Conservation (phyloP, 1,140 invertebrate species). For the Andricus grossulariae region DNA sequence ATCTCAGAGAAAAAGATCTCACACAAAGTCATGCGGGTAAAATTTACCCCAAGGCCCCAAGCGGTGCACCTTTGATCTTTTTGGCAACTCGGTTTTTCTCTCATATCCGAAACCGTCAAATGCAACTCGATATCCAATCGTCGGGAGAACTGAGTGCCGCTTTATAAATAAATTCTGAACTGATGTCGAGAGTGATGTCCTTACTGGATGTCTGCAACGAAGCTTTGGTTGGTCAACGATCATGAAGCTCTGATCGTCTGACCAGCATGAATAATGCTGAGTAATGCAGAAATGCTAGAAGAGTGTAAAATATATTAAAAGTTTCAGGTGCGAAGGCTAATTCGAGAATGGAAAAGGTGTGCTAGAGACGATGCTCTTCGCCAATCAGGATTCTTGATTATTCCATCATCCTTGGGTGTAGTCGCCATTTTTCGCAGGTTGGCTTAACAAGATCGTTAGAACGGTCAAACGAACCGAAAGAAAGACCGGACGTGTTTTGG, state of each 20-base stretch:
- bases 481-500: conserved; percentile 22
- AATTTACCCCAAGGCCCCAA: conserved; percentile 54
- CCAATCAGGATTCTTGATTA: not conserved
- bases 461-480: conserved; percentile 15
- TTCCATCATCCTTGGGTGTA: not conserved
- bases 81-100: conserved; percentile 54
- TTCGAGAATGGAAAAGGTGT: not conserved
- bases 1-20: conserved; percentile 11
- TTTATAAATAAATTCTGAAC: too few relatives aligned
- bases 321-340: not conserved
- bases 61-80: conserved; percentile 62
- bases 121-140: not conserved
- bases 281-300: too few relatives aligned
- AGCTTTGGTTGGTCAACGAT: too few relatives aligned
- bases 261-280: too few relatives aligned
- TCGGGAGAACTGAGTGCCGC: too few relatives aligned
- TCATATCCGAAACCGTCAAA: not conserved
- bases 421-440: conserved; percentile 21
- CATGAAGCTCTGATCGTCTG: too few relatives aligned
- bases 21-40: conserved; percentile 51
- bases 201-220: too few relatives aligned
- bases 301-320: too few relatives aligned
- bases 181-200: too few relatives aligned
- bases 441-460: conserved; percentile 19
- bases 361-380: not conserved